These are phyloP conservation scores for Nyctereutes procyonoides DNA, from an alignment of 2,113 vertebrate genomes.

Conservation along the genomic window DNA sequence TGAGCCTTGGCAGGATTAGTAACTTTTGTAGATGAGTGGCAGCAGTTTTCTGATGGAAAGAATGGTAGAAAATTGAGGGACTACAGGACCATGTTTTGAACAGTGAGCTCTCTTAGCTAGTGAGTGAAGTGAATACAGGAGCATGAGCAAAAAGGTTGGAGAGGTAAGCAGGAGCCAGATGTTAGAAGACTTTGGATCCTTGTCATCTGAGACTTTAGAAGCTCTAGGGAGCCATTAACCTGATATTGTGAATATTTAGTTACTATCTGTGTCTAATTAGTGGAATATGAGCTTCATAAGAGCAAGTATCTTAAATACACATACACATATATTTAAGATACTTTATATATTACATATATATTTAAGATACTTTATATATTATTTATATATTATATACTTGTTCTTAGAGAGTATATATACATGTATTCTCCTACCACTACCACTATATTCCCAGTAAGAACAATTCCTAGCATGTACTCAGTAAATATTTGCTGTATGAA, in stretches of 20 bases:
- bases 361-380: no score
- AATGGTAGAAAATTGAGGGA: neutral
- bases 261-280: neutral
- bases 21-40: neutral
- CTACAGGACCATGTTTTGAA: neutral
- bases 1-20: neutral
- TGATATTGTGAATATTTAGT: neutral
- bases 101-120: neutral
- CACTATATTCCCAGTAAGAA: neutral
- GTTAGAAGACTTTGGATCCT: neutral
- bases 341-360: neutral
- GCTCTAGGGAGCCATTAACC: neutral
- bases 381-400: neutral
- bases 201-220: neutral
- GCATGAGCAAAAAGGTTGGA: neutral
- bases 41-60: neutral
- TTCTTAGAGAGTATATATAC: neutral
- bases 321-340: neutral
- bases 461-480: neutral
- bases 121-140: neutral
- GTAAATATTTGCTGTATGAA: neutral
- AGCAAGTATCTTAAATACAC: neutral
- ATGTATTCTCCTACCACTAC: no score
- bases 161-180: neutral
- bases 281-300: neutral